Evolutionary conservation across 2,113 vertebrate genomes (phyloP).

Genomic region (Tursiops truncatus): DNA sequence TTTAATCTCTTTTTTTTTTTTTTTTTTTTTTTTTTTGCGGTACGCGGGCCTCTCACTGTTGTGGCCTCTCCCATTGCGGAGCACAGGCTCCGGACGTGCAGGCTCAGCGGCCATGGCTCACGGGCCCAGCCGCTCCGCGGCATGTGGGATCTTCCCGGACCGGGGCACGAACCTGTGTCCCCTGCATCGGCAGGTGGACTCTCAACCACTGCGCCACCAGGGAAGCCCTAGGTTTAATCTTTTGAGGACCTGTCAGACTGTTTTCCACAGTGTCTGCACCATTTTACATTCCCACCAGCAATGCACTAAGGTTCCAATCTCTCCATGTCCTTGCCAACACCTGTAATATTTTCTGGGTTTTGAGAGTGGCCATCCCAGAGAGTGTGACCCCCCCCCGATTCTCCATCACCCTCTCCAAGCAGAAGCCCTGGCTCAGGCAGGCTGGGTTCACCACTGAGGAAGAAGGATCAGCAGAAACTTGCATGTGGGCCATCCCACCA

Average conservation of each 20-base stretch:
- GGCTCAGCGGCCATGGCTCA: too few species aligned
- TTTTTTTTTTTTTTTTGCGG: too few species aligned
- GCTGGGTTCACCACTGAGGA: background rate
- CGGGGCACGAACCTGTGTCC: too few species aligned
- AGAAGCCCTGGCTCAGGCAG: background rate
- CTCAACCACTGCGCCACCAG: too few species aligned
- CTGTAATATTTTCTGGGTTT: background rate
- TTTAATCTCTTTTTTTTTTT: background rate
- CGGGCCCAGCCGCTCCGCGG: too few species aligned
- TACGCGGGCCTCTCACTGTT: too few species aligned
- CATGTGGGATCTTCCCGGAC: too few species aligned
- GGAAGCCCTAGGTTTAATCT: background rate
- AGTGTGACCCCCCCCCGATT: background rate
- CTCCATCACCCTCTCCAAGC: background rate
- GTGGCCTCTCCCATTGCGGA: too few species aligned
- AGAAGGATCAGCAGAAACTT: background rate
- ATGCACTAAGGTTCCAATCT: background rate
- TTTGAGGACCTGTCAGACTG: background rate
- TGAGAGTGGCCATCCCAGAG: background rate
- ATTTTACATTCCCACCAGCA: background rate
- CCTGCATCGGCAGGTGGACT: too few species aligned
- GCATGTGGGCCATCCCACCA: too few species aligned
- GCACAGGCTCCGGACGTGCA: too few species aligned
- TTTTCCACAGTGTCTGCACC: background rate
- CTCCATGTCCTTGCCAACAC: background rate